Evolutionary conservation across 2,113 vertebrate genomes (phyloP).

Genomic region (Cottus gobio): DNA sequence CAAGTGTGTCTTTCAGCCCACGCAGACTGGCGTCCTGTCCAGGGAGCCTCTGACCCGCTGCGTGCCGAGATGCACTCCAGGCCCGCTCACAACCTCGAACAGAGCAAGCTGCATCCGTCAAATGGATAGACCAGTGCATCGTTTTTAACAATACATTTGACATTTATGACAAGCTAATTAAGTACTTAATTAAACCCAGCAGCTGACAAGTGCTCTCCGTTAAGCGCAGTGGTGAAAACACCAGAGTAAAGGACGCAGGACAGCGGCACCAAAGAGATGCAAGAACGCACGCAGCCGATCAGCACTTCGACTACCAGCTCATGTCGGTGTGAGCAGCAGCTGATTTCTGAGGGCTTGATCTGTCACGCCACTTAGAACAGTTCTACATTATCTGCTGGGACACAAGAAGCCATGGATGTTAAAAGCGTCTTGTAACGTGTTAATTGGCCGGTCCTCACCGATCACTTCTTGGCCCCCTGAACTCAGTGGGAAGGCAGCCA

Average conservation of each 20-base stretch:
- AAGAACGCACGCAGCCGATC: neutral
- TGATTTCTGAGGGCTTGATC: constrained; percentile 38
- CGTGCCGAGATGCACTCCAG: neutral
- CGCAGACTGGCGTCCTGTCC: constrained; percentile 2
- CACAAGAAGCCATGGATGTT: constrained; percentile 30
- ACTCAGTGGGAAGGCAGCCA: constrained; percentile 20
- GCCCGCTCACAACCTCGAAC: neutral
- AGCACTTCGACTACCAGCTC: neutral
- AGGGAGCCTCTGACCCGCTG: neutral
- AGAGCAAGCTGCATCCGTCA: neutral
- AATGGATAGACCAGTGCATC: neutral
- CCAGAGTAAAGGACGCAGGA: neutral
- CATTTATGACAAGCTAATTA: neutral
- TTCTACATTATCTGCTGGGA: constrained; percentile 16
- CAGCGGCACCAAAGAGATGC: neutral
- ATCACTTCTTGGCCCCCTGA: constrained; percentile 22
- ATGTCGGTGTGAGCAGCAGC: constrained; percentile 15
- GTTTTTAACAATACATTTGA: neutral
- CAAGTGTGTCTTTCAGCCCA: constrained; percentile 9
- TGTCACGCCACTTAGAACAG: neutral
- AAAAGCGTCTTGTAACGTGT: constrained; percentile 46
- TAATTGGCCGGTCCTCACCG: constrained; percentile 54
- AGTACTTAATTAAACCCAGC: neutral
- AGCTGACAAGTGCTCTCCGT: neutral
- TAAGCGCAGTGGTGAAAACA: neutral